Evolutionary conservation across 2,797 vertebrate species (phyloP), one percentile per base, ranked within the genome.

Genomic region (Merluccius polli): DNA sequence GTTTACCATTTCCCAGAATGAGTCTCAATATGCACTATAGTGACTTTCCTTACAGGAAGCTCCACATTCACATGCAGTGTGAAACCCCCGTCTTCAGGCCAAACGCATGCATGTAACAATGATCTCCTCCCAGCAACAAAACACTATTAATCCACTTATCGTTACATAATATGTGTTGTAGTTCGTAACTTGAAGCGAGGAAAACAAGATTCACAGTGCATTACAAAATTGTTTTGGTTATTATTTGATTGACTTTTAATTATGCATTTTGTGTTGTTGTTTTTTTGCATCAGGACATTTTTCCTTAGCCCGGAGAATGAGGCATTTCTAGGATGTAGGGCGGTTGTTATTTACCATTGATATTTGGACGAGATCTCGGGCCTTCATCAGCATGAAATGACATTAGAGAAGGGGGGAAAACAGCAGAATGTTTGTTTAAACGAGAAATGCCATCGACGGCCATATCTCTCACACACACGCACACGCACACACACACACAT

Each of bases 331-430:
- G 70, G 80, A 90, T 84, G 89, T 76, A 87, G 87, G 82, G 79
- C 84, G 84, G 83, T 89, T 85, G 89, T 92, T 92, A 93, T 90
- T 93, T 94, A 94, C 93, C 92, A 93, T 93, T 85, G 93, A 93
- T 90, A 92, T 92, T 90, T 93, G 91, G 89, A 93, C 90, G 91
- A 92, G 91, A 93, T 93, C 91, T 87, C 91, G 90, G 91, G 91
- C 92, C 93, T 94, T 93, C 93, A 93, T 93, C 92, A 91, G 92
- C 90, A 90, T 89, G 90, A 93, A 89, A 89, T 90, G 88, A 92
- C 86, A 91, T 88, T 89, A 92, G 90, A 92, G 87, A 90, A 87
- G 85, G 84, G 89, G 89, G 84, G 90, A 85, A 90, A 91, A 91
- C 83, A 91, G 91, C 88, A 92, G 86, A 92, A 89, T 79, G 89